Conservation (phyloP, 2,888 invertebrate species). For the Caenorhabditis drosophilae region DNA sequence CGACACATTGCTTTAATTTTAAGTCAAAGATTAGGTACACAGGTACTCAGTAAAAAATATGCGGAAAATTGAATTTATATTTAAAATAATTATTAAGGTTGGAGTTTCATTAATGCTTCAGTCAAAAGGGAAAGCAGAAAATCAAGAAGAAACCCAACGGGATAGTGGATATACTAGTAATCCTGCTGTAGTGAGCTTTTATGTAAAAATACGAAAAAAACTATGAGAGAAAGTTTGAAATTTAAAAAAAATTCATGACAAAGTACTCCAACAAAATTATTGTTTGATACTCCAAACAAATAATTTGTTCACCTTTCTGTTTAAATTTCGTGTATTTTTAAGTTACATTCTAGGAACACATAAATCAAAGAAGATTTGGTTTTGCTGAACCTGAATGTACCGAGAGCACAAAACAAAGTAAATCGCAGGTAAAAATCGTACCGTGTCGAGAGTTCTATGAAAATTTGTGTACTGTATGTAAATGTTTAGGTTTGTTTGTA, state of each 20-base stretch:
- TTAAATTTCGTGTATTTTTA: no score
- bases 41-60: no score
- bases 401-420: conserved; percentile 28
- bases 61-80: no score
- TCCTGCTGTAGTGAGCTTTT: conserved; percentile 36
- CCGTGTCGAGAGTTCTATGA: not conserved
- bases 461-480: no score
- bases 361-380: conserved; percentile 39
- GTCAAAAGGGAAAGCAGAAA: conserved; percentile 52
- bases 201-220: no score
- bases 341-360: no score
- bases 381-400: conserved; percentile 42
- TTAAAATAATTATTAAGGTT: conserved; percentile 61
- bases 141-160: conserved; percentile 31
- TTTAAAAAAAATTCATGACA: no score
- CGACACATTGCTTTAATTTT: conserved; percentile 65
- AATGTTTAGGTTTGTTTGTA: no score
- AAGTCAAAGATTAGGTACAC: conserved; percentile 66
- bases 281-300: no score
- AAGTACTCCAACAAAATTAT: no score
- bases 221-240: no score
- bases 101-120: conserved; percentile 67
- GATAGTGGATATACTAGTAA: conserved; percentile 44
- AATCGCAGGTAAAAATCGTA: conserved; percentile 34
- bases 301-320: no score